phyloP scores from a whole-genome alignment of 2,113 vertebrate species.

The Toxotes chatareus region DNA sequence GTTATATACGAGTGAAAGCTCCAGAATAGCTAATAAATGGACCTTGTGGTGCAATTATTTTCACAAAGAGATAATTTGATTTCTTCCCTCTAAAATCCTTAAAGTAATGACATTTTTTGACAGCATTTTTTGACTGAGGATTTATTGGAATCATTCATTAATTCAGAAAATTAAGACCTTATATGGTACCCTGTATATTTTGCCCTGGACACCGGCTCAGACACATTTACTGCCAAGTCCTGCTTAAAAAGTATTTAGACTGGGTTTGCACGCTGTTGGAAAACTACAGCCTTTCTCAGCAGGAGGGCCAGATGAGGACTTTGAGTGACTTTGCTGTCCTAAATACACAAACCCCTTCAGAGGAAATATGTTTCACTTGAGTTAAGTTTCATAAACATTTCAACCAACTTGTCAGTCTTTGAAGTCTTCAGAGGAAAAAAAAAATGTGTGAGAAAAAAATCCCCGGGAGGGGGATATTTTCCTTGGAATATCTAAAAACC shows the following conservation, averaged over 20 bases:
- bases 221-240: constrained; percentile 33
- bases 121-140: neutral
- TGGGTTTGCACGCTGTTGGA: constrained; percentile 31
- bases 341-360: constrained; percentile 47
- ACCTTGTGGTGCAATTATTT: neutral
- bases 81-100: neutral
- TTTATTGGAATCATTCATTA: neutral
- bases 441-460: constrained; percentile 19
- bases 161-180: neutral
- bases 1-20: neutral
- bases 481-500: constrained; percentile 8
- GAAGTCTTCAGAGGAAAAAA: constrained; percentile 49
- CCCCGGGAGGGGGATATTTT: constrained; percentile 31
- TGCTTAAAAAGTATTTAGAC: constrained; percentile 40
- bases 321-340: constrained; percentile 27
- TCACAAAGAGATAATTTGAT: neutral
- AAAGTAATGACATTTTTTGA: neutral
- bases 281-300: constrained; percentile 40
- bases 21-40: neutral
- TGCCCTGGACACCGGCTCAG: neutral
- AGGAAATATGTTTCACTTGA: constrained; percentile 48
- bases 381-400: constrained; percentile 38
- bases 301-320: neutral
- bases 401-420: constrained; percentile 30
- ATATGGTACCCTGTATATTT: neutral